Evolutionary conservation across 64 coral and sea anemone species (phyloP), one percentile per base, ranked within the genome.

Genomic region (Astreopora myriophthalma): DNA sequence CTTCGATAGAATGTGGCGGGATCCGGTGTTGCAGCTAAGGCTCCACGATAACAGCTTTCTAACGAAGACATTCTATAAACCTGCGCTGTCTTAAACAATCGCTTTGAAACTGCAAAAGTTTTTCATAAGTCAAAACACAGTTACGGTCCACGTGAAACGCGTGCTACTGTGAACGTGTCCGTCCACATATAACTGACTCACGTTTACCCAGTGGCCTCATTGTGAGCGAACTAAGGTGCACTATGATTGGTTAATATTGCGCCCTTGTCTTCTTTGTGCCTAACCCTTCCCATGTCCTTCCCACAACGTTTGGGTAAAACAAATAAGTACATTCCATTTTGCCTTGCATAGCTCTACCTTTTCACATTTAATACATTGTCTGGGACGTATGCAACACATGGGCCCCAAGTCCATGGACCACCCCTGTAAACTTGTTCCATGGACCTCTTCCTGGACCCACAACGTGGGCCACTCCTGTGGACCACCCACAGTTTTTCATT

Each of bases 1-100:
- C 87, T 93, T 90, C 95, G 80, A 89, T 96, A 93, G 60, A 86
- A 96, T 31, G 86, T 96, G 1, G 91, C 91, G 28, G 91, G 91
- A 48, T 96, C 95, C 13, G 95, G 91, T 36, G 89, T 84, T 0
- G 95, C 95, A 28, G 85, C 90, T 11, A 90, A 73, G 20, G 95
- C 93, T 1, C 95, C 87, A 3, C 95, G 86, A 24, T 73, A 76
- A 25, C 38, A 79, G 10, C 79, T 88, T 36, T 92, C 95, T 49
- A 44, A 90, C n/a, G 91, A 96, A 90, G 95, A 93, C 95, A 96
- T 96, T 49, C 58, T 90, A 48, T 38, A 22, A 79, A 55, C 39
- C 0, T 64, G 29, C 10, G 11, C 11, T 24, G 28, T 25, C 8
- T 37, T 7, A 24, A 83, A 31, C 8, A 58, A 63, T 25, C 8